Conservation (phyloP, 1,140 invertebrate species). For the Lysiphlebus fabarum region DNA sequence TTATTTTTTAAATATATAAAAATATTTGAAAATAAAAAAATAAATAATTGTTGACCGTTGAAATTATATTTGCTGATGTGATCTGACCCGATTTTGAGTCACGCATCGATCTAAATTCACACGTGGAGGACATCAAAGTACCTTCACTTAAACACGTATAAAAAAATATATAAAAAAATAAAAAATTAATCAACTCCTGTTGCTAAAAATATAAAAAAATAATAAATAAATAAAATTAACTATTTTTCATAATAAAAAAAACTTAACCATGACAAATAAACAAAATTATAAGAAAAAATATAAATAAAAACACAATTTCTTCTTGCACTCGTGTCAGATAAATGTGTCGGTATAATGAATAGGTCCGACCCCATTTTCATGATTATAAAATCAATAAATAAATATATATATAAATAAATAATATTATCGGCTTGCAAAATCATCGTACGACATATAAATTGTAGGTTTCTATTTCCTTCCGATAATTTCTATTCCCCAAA, state of each 20-base stretch:
- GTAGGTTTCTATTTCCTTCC: conserved; percentile 19
- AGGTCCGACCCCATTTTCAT: conserved; percentile 34
- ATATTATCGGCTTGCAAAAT: conserved; percentile 30
- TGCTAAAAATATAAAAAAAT: neutral
- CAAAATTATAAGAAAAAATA: too few species aligned
- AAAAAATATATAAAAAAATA: neutral
- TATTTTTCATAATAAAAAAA: too few species aligned
- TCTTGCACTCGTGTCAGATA: conserved; percentile 6
- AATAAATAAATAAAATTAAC: too few species aligned
- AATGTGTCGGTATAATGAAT: conserved; percentile 29
- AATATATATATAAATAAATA: conserved; percentile 21
- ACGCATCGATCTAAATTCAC: conserved; percentile 9
- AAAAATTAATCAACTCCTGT: conserved; percentile 5
- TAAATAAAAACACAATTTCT: too few species aligned
- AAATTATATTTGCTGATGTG: conserved; percentile 18
- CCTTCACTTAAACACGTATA: neutral
- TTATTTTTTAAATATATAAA: neutral
- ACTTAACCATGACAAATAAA: too few species aligned
- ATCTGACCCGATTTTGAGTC: conserved; percentile 15
- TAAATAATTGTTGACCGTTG: conserved; percentile 12
- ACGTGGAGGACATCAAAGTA: conserved; percentile 9
- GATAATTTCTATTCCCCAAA: conserved; percentile 11
- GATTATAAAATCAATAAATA: conserved; percentile 45
- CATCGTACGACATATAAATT: conserved; percentile 15
- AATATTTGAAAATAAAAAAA: conserved; percentile 21